Conservation (phyloP, 2,888 invertebrate species). For the Polyploca ridens region DNA sequence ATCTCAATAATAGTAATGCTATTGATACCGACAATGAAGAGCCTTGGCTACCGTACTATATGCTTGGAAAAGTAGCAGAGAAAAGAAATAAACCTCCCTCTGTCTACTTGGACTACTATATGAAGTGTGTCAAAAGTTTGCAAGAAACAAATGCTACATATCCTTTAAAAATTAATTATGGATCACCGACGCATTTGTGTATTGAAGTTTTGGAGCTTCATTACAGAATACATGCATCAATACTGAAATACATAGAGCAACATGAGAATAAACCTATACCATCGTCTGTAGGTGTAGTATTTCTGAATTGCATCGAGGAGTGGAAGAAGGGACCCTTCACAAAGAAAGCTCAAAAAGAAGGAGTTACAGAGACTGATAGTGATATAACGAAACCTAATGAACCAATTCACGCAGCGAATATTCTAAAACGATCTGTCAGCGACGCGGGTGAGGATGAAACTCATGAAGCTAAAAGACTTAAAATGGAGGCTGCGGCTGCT, state of each 20-base stretch:
- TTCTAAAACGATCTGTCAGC: conserved; percentile 76
- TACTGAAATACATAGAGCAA: conserved; percentile 93
- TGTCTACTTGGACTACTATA: conserved; percentile 91
- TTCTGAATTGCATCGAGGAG: conserved; percentile 83
- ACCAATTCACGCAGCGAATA: conserved; percentile 74
- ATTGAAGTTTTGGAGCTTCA: conserved; percentile 95
- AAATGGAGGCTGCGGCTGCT: conserved; percentile 73
- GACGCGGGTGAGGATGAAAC: conserved; percentile 77
- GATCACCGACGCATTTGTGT: conserved; percentile 91
- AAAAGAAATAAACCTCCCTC: conserved; percentile 91
- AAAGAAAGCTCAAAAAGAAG: conserved; percentile 66
- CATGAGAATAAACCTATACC: conserved; percentile 89
- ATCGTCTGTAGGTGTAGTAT: conserved; percentile 84
- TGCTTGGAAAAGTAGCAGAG: conserved; percentile 97
- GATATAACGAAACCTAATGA: conserved; percentile 53
- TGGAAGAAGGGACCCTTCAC: conserved; percentile 75
- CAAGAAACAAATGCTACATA: conserved; percentile 93
- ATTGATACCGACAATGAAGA: conserved; percentile 89
- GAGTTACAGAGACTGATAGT: conserved; percentile 45
- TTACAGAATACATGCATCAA: conserved; percentile 94
- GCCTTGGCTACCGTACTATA: conserved; percentile 96
- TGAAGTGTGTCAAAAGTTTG: conserved; percentile 90
- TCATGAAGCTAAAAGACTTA: conserved; percentile 68
- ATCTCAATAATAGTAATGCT: conserved; percentile 81
- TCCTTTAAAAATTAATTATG: conserved; percentile 94